phyloP scores from a whole-genome alignment of 2,113 vertebrate species.

The Rallus limicola region DNA sequence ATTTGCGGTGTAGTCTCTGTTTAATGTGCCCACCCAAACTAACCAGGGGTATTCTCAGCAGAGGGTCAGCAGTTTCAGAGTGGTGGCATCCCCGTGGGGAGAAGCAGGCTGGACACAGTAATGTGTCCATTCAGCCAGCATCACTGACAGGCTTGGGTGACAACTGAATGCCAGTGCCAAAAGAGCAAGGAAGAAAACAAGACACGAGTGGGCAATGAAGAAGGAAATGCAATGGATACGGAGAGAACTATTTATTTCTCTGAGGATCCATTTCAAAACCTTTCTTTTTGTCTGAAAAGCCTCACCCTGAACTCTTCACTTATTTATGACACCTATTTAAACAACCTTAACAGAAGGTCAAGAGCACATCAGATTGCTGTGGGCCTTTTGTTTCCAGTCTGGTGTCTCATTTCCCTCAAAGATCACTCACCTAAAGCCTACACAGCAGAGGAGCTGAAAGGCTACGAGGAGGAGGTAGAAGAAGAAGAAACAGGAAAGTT shows the following conservation, averaged over 20 bases:
- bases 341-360: slow-evolving; percentile 22
- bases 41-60: background rate
- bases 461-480: background rate
- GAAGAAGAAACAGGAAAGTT: background rate
- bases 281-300: background rate
- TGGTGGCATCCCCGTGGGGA: accelerated
- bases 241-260: background rate
- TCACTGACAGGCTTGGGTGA: background rate
- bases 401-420: slow-evolving; percentile 20
- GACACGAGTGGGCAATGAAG: background rate
- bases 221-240: background rate
- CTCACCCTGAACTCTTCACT: background rate
- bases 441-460: background rate
- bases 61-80: background rate
- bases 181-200: background rate
- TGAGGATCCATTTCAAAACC: background rate
- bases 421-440: background rate
- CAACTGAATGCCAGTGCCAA: background rate
- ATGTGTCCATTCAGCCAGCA: background rate
- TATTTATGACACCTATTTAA: slow-evolving; percentile 26
- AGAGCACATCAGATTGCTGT: background rate
- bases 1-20: background rate
- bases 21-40: background rate
- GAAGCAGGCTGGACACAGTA: background rate
- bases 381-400: slow-evolving; percentile 10